Evolutionary conservation across 1,140 invertebrate species (phyloP).

Genomic region (Hyles vespertilio): DNA sequence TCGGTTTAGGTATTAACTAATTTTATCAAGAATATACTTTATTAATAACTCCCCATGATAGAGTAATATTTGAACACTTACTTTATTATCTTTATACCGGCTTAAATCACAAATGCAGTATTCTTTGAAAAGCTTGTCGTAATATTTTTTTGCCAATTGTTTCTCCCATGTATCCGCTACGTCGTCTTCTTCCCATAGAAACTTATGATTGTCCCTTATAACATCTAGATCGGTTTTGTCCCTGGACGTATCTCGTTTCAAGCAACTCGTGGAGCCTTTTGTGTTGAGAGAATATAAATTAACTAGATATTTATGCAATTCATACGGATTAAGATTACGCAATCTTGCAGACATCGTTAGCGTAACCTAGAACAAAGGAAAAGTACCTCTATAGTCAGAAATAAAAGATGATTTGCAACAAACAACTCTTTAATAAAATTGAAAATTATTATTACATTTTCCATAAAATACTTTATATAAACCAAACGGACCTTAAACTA

Average conservation of each 20-base stretch:
- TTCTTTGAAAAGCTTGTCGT: constrained; percentile 99
- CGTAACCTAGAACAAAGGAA: constrained; percentile 73
- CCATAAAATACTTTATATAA: constrained; percentile 62
- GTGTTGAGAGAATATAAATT: constrained; percentile 88
- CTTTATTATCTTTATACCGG: constrained; percentile 94
- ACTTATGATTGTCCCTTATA: constrained; percentile 93
- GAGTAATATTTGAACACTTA: constrained; percentile 56
- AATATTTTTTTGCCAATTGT: constrained; percentile 95
- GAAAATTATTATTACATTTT: constrained; percentile 75
- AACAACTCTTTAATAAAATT: constrained; percentile 77
- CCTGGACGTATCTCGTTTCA: constrained; percentile 81
- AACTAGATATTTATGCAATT: constrained; percentile 89
- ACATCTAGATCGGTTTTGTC: constrained; percentile 91
- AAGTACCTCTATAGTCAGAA: constrained; percentile 50
- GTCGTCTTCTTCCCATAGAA: constrained; percentile 93
- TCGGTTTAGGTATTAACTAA: no score
- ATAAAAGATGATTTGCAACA: constrained; percentile 72
- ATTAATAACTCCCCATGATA: no score
- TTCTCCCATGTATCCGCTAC: constrained; percentile 89
- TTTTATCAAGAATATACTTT: no score
- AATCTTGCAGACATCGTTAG: constrained; percentile 69
- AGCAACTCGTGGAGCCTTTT: constrained; percentile 79
- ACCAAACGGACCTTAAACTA: constrained; percentile 68
- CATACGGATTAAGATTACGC: constrained; percentile 83
- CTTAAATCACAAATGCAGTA: constrained; percentile 96